These are phyloP conservation scores for Caenorhabditis sp. DNA, from an alignment of 2,888 invertebrate species.

Conservation along the genomic window DNA sequence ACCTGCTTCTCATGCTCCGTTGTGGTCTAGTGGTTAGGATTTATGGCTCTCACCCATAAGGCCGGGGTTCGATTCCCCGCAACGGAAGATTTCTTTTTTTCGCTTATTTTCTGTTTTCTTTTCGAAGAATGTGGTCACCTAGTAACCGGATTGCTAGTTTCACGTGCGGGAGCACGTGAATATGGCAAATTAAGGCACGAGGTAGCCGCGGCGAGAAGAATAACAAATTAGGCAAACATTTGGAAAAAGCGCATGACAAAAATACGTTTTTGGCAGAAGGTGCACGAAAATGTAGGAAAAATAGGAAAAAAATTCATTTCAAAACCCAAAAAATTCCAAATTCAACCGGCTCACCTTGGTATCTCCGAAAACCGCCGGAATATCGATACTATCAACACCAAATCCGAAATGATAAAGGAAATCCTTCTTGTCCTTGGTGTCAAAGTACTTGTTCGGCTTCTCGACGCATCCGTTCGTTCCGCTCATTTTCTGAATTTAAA, in stretches of 20 bases:
- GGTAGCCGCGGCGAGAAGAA: background rate
- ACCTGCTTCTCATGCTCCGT: constrained; percentile 34
- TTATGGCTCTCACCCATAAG: constrained; percentile 74
- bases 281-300: too few relatives aligned
- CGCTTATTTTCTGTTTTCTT: too few relatives aligned
- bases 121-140: too few relatives aligned
- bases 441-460: constrained; percentile 72
- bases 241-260: constrained; percentile 1
- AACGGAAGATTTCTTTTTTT: constrained; percentile 54
- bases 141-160: too few relatives aligned
- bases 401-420: constrained; percentile 81
- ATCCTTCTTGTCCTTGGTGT: constrained; percentile 65
- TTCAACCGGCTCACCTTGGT: constrained; percentile 11
- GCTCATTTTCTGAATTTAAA: too few relatives aligned
- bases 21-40: constrained; percentile 74
- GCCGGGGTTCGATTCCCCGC: constrained; percentile 73
- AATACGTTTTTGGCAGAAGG: too few relatives aligned
- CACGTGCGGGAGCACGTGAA: too few relatives aligned
- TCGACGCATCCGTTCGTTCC: constrained; percentile 46
- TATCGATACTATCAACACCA: constrained; percentile 71
- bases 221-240: constrained; percentile 1
- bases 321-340: too few relatives aligned
- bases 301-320: background rate
- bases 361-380: constrained; percentile 72
- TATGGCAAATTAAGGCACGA: too few relatives aligned